These are phyloP conservation scores for Phortica variegata DNA, from an alignment of 1,140 invertebrate genomes.

Conservation along the genomic window DNA sequence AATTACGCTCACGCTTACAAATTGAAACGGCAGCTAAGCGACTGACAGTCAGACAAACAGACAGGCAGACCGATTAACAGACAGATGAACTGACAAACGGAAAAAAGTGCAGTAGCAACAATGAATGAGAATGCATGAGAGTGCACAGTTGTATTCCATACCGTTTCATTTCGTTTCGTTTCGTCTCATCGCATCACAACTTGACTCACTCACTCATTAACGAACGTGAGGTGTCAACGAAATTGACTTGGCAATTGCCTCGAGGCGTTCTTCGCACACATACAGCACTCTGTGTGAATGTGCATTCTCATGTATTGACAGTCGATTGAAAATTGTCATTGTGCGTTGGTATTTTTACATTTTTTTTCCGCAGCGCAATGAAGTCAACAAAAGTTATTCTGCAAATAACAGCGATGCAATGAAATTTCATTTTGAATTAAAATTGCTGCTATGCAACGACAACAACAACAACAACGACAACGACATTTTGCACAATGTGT, in stretches of 20 bases:
- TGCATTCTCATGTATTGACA: too few species aligned
- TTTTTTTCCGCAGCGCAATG: not conserved
- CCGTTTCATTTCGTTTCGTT: conserved; percentile 4
- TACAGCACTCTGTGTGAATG: too few species aligned
- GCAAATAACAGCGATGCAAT: conserved; percentile 45
- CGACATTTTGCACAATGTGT: too few species aligned
- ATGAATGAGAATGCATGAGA: conserved; percentile 25
- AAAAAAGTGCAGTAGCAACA: conserved; percentile 4
- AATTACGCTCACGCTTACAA: conserved; percentile 53
- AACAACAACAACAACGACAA: too few species aligned
- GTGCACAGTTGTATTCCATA: conserved; percentile 8
- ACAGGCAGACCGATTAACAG: conserved; percentile 9
- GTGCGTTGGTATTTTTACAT: not conserved
- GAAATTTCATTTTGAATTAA: conserved; percentile 50
- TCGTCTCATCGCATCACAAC: too few species aligned
- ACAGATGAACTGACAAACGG: not conserved
- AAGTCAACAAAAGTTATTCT: conserved; percentile 15
- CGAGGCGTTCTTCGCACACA: conserved; percentile 8
- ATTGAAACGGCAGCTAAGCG: conserved; percentile 21
- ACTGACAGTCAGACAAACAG: conserved; percentile 1
- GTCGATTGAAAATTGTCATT: not conserved
- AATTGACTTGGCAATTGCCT: conserved; percentile 34
- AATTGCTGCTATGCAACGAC: too few species aligned
- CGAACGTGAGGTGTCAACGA: conserved; percentile 51
- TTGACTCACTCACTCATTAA: too few species aligned